Evolutionary conservation across 2,888 invertebrate species (phyloP).

Genomic region (Acanthopleura granulata): DNA sequence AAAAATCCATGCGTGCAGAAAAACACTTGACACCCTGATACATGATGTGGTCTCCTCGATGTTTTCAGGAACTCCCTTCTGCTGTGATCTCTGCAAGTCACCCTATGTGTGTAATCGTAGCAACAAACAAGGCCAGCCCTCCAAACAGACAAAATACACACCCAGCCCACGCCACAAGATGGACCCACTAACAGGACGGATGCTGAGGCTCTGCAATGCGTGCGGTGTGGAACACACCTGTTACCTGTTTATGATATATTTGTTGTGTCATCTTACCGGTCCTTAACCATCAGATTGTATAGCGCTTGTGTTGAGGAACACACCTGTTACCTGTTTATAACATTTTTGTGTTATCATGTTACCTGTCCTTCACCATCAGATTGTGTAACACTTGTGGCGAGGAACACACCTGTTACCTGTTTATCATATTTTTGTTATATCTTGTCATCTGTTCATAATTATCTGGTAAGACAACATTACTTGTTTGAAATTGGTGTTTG

Average conservation of each 20-base stretch:
- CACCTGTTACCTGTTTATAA: not conserved
- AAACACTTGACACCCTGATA: no score
- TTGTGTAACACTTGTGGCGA: constrained; percentile 30
- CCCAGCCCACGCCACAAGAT: constrained; percentile 44
- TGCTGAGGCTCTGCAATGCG: constrained; percentile 49
- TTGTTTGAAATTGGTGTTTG: no score
- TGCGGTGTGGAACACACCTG: constrained; percentile 43
- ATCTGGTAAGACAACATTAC: not conserved
- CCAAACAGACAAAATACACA: constrained; percentile 39
- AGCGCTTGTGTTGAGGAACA: constrained; percentile 50
- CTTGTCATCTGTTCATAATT: no score
- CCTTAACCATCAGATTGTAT: no score
- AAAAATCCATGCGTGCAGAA: no score
- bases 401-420: constrained; percentile 20
- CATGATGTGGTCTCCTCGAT: no score
- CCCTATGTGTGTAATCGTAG: constrained; percentile 50
- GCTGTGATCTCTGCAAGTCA: constrained; percentile 56
- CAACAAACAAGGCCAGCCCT: constrained; percentile 35
- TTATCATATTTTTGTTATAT: no score
- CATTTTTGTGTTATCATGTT: no score
- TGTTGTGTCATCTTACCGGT: no score
- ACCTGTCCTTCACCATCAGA: no score
- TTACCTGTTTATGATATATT: no score
- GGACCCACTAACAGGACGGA: constrained; percentile 41
- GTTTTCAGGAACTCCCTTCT: constrained; percentile 44